These are phyloP conservation scores for Drosophila acutilabella DNA, from an alignment of 2,888 invertebrate species.

Conservation along the genomic window DNA sequence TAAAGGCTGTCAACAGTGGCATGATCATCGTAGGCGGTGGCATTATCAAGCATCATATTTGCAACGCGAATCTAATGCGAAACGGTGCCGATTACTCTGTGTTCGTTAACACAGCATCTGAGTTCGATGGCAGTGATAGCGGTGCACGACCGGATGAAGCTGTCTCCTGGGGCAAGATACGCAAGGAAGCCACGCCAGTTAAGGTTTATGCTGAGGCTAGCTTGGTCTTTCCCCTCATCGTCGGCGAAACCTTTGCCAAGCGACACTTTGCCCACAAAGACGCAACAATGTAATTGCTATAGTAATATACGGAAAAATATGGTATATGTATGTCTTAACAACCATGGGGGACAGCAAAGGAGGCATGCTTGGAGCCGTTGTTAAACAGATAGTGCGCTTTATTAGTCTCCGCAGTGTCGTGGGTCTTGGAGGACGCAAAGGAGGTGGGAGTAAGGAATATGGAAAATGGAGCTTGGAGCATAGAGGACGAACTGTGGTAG, in stretches of 20 bases:
- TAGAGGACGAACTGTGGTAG: too few species aligned
- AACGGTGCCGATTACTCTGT: conserved; percentile 99
- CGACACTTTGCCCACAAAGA: conserved; percentile 84
- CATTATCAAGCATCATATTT: conserved; percentile 99
- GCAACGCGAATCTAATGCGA: conserved; percentile 99
- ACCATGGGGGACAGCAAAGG: conserved; percentile 1
- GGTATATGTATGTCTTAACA: conserved; percentile 46
- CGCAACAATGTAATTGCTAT: conserved; percentile 41
- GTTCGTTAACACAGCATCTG: conserved; percentile 97
- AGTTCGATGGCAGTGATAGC: conserved; percentile 99
- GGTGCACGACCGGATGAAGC: conserved; percentile 99
- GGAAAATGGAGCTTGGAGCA: too few species aligned
- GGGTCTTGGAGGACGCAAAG: conserved; percentile 1
- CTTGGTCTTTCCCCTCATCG: conserved; percentile 96
- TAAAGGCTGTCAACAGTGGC: conserved; percentile 96
- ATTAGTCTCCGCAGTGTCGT: conserved; percentile 54
- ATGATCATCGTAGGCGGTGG: conserved; percentile 99
- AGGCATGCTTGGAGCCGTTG: neutral
- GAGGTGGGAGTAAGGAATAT: too few species aligned
- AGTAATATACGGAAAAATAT: conserved; percentile 20
- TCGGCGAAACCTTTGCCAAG: conserved; percentile 98
- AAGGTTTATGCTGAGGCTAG: conserved; percentile 98
- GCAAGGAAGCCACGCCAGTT: conserved; percentile 93
- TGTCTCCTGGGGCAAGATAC: conserved; percentile 99
- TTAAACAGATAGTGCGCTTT: conserved; percentile 5